Base-by-base conservation (phyloP, 2,797 vertebrate genomes). In the Lophotriccus pileatus region DNA sequence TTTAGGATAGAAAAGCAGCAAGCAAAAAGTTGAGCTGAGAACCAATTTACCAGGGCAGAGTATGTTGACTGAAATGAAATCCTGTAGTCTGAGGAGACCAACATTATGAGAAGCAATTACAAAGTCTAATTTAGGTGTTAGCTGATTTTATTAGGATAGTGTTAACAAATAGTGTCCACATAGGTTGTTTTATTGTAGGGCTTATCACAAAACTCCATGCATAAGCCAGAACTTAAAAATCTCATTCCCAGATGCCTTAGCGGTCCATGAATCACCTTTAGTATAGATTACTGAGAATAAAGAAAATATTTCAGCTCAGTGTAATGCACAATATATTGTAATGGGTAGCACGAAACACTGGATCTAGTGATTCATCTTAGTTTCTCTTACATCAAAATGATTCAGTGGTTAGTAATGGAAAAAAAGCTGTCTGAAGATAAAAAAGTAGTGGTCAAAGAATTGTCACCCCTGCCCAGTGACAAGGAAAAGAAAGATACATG, bases 101-200 rank as follows among this genome's bases (percentile, higher is more conserved):
- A 72, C 46, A 18, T 55, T 76, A 55, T 79, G 30, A 91, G 79
- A 87, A 87, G 55, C 28, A 69, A 72, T 74, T 94, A 58, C 47
- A 67, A 88, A 63, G 62, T 69, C 44, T 76, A 91, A 86, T 91
- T 89, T 89, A 92, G 72, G 46, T 81, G 36, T 94, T 92, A 75
- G 41, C 43, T 89, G 75, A 81, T 92, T 96, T 89, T 76, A 56
- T 93, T 89, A 52, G 50, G 69, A 75, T 86, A 66, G 17, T 28
- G 52, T 72, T 69, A 76, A 72, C 23, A 80, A 85, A 64, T 10
- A 83, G 62, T n/a, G 32, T 78, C 66, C 84, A 78, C 27, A 6
- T 52, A 50, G 74, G 67, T 68, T 92, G 18, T 66, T 84, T 91
- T 88, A 78, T 68, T 76, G n/a, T 53, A 73, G 69, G 47, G 43